Percentiles rank a stretch among this genome's conserved stretches.
Conservation (phyloP, 2,113 vertebrate genomes). For the Carassius gibelio region DNA sequence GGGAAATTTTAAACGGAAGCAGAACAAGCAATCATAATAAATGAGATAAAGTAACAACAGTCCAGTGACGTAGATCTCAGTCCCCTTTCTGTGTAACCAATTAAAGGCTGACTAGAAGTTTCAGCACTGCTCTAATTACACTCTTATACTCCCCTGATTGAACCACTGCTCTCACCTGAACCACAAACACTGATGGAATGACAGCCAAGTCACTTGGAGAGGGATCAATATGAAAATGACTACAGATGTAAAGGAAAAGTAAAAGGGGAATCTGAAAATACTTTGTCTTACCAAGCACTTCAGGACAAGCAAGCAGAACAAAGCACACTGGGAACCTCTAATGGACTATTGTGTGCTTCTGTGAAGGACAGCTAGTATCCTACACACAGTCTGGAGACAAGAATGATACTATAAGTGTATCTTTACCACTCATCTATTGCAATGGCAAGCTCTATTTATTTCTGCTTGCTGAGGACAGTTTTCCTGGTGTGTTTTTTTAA, state of each 20-base stretch:
- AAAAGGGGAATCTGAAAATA: not conserved
- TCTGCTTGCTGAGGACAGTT: constrained; percentile 55
- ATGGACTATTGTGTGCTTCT: not conserved
- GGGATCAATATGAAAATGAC: not conserved
- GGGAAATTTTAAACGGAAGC: not conserved
- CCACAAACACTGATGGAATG: not conserved
- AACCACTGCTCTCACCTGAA: constrained; percentile 38
- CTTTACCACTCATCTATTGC: not conserved
- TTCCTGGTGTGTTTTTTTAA: constrained; percentile 50
- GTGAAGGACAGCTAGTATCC: not conserved
- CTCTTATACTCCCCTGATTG: constrained; percentile 22
- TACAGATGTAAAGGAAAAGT: not conserved
- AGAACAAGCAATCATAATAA: constrained; percentile 9
- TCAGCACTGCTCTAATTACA: constrained; percentile 22
- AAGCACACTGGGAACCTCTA: not conserved
- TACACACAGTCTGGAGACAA: not conserved
- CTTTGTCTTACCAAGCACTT: not conserved
- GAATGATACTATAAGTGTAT: not conserved
- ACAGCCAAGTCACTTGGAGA: constrained; percentile 1
- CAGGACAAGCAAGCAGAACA: not conserved
- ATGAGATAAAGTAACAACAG: constrained; percentile 34
- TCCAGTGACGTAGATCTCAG: constrained; percentile 20
- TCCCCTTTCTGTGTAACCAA: constrained; percentile 26
- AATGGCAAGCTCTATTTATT: constrained; percentile 55
- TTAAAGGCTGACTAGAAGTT: constrained; percentile 55